Percentiles rank a stretch among this genome's conserved stretches.
phyloP scores from a whole-genome alignment of 1,140 invertebrate species.

The Gonioctena quinquepunctata region DNA sequence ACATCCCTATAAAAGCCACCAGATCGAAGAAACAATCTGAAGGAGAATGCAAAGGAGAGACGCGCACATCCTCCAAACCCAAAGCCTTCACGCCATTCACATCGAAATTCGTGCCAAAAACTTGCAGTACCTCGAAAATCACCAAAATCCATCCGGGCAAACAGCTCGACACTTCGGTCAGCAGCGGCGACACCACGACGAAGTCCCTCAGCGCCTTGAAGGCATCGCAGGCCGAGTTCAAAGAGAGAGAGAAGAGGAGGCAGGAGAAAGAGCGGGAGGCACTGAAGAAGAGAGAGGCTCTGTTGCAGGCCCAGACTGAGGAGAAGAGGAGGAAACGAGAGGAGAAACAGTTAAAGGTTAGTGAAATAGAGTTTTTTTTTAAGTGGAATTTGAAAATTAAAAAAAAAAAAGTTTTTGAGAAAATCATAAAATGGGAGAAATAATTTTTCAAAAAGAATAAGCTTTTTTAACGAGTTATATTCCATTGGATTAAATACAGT shows the following conservation, averaged over 20 bases:
- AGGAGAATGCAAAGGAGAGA: background rate
- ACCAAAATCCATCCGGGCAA: background rate
- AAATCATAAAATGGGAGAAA: too few relatives aligned
- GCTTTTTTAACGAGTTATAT: too few relatives aligned
- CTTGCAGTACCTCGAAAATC: conserved; percentile 26
- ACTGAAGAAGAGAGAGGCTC: conserved; percentile 50
- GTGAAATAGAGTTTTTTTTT: too few relatives aligned
- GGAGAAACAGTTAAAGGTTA: conserved; percentile 60
- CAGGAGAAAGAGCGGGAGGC: conserved; percentile 52
- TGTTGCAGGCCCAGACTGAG: conserved; percentile 52
- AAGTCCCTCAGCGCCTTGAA: conserved; percentile 15
- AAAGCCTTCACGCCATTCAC: conserved; percentile 43
- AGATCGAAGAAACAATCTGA: background rate
- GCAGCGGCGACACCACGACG: conserved; percentile 13
- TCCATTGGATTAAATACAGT: too few relatives aligned
- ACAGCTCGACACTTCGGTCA: background rate
- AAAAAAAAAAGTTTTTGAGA: too few relatives aligned
- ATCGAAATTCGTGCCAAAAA: conserved; percentile 24
- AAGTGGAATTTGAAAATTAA: too few relatives aligned
- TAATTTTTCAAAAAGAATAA: too few relatives aligned
- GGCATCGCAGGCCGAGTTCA: conserved; percentile 27
- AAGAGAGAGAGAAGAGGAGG: conserved; percentile 25
- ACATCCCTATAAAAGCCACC: background rate
- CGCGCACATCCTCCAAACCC: background rate
- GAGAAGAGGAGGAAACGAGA: conserved; percentile 63